A percentile compares a stretch with the other conserved stretches of the same genome.
Conservation (phyloP, 2,113 vertebrate species). For the Neotoma lepida region DNA sequence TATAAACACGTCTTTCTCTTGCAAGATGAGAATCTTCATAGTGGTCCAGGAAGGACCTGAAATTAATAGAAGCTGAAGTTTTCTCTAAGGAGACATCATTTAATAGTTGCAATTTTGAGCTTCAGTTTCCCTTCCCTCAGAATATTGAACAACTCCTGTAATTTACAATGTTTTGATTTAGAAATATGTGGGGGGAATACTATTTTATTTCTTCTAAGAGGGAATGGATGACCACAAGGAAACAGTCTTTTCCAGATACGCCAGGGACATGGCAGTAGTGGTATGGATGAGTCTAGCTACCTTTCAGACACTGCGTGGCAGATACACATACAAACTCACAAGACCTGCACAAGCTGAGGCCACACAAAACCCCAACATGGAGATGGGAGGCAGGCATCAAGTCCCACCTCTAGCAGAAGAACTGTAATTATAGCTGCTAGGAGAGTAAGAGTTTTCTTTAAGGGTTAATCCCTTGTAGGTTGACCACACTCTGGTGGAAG, state of each 20-base stretch:
- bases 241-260: neutral
- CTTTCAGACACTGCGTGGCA: neutral
- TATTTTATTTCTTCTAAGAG: neutral
- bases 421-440: neutral
- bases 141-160: neutral
- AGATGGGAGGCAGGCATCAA: neutral
- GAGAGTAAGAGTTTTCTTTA: neutral
- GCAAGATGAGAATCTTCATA: neutral
- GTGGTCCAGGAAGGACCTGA: neutral
- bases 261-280: accelerated
- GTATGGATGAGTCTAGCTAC: neutral
- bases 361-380: neutral
- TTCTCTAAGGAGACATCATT: neutral
- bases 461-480: neutral
- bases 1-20: neutral
- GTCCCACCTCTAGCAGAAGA: neutral
- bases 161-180: neutral
- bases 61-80: neutral
- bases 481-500: neutral
- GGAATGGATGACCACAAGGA: neutral
- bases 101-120: neutral
- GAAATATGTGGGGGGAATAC: neutral
- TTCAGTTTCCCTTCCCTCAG: neutral
- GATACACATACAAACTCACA: neutral
- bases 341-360: neutral